Conservation (phyloP, 2,113 vertebrate species). For the Thryonomys swinderianus region DNA sequence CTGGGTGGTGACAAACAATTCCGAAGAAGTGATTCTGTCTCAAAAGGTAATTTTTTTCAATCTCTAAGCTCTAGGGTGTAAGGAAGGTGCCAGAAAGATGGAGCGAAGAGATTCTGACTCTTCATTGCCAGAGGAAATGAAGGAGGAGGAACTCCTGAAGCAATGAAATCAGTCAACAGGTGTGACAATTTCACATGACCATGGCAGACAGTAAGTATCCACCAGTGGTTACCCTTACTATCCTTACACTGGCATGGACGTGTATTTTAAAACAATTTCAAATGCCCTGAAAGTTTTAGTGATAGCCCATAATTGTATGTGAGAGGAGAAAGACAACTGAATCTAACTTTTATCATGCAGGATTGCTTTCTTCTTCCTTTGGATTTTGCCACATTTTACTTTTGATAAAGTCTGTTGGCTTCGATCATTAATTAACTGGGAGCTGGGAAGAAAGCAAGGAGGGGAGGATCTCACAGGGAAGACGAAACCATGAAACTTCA, state of each 20-base stretch:
- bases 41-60: not conserved
- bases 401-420: not conserved
- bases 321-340: not conserved
- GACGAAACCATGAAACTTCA: not conserved
- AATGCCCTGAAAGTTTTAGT: not conserved
- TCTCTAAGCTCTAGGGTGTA: not conserved
- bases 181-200: not conserved
- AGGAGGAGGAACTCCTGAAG: not conserved
- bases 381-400: not conserved
- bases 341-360: not conserved
- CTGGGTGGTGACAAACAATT: not conserved
- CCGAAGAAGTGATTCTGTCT: not conserved
- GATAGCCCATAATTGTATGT: not conserved
- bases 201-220: not conserved
- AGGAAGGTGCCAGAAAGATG: not conserved
- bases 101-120: not conserved
- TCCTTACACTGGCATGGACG: not conserved
- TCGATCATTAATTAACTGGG: not conserved
- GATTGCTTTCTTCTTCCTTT: not conserved
- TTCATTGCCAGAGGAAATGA: not conserved
- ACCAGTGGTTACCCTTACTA: not conserved
- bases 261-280: slow-evolving; percentile 8
- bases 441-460: not conserved
- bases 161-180: not conserved
- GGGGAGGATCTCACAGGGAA: accelerated